These are phyloP conservation scores for Chrysocyon brachyurus DNA, from an alignment of 2,797 vertebrate genomes.

Conservation along the genomic window DNA sequence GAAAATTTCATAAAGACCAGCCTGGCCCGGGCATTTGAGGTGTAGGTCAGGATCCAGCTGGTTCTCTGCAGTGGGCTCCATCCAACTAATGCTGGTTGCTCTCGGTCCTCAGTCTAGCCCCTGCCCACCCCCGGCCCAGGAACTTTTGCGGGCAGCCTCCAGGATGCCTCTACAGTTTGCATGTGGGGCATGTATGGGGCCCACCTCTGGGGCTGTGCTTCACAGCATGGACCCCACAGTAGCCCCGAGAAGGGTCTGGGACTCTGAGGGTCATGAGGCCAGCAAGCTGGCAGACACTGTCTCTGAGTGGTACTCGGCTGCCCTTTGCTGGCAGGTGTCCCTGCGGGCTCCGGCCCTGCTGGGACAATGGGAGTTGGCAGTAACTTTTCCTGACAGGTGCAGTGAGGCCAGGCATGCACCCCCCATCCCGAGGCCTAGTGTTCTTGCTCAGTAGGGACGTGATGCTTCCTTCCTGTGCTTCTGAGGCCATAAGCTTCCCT, in stretches of 20 bases:
- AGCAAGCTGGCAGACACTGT: not conserved
- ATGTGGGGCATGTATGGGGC: rapidly evolving
- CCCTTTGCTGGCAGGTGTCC: too few relatives aligned
- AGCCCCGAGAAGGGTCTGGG: not conserved
- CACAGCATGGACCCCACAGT: rapidly evolving
- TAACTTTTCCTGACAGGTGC: not conserved
- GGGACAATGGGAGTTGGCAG: too few relatives aligned
- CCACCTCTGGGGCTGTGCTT: not conserved
- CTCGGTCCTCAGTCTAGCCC: not conserved
- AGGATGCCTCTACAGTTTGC: not conserved
- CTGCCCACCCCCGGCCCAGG: not conserved
- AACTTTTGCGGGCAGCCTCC: not conserved
- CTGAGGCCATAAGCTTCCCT: not conserved
- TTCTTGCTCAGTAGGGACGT: not conserved
- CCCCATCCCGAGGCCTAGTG: too few relatives aligned
- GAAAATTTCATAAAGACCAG: not conserved
- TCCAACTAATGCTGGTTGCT: too few relatives aligned
- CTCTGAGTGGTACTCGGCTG: not conserved
- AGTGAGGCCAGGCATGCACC: not conserved
- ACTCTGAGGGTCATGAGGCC: too few relatives aligned
- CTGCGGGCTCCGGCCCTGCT: not conserved
- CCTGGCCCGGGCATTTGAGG: not conserved
- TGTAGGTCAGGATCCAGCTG: not conserved
- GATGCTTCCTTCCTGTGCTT: not conserved
- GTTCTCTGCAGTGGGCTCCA: rapidly evolving